A percentile compares a stretch with the other conserved stretches of the same genome.
Evolutionary conservation across 2,888 invertebrate species (phyloP).

Genomic region (Tipula confusa): DNA sequence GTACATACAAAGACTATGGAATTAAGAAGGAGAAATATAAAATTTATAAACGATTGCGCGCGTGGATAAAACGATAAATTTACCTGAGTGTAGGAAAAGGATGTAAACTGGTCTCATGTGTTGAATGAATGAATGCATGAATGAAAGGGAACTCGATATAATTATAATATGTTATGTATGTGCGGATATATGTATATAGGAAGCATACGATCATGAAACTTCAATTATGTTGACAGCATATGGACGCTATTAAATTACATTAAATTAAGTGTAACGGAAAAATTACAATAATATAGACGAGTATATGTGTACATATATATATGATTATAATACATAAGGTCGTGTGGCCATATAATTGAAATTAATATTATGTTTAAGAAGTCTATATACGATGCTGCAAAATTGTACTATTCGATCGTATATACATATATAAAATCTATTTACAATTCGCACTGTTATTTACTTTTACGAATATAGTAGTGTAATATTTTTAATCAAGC

Average conservation of each 20-base stretch:
- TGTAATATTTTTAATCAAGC: neutral
- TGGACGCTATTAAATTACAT: constrained; percentile 8
- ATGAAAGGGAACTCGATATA: neutral
- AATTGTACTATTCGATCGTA: neutral
- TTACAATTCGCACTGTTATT: neutral
- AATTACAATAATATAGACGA: neutral
- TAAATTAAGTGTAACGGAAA: constrained; percentile 21
- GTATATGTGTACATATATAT: neutral
- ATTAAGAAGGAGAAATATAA: constrained; percentile 34
- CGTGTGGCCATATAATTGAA: neutral
- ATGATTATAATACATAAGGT: neutral
- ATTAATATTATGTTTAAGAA: neutral
- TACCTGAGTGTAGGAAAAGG: constrained; percentile 27
- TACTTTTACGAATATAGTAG: neutral
- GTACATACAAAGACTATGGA: neutral
- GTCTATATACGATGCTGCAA: neutral
- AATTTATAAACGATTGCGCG: neutral
- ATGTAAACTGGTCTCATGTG: neutral
- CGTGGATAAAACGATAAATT: constrained; percentile 26
- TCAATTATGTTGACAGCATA: constrained; percentile 14
- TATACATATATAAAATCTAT: neutral
- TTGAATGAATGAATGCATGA: too few relatives aligned
- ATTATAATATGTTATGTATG: neutral
- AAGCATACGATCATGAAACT: constrained; percentile 14
- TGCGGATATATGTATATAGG: neutral